A percentile compares a stretch with the other conserved stretches of the same genome.
Conservation (phyloP, 1,140 invertebrate species). For the Chelonus insularis region DNA sequence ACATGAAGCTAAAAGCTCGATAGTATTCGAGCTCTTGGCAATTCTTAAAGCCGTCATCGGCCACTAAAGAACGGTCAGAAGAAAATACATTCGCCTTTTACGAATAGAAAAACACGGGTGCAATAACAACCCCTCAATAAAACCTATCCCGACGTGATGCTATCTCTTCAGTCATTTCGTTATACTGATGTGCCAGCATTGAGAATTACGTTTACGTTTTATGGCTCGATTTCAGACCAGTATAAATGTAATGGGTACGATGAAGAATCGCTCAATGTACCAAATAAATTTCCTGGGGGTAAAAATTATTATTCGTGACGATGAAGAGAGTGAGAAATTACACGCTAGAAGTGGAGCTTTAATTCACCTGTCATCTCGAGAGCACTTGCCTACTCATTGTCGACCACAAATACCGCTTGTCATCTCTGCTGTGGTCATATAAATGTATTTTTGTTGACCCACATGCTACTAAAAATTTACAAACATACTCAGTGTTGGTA, state of each 20-base stretch:
- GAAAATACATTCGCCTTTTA: not conserved
- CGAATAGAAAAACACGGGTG: not conserved
- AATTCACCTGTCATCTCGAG: constrained; percentile 33
- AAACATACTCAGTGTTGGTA: too few relatives aligned
- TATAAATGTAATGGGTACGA: constrained; percentile 1
- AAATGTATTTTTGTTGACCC: too few relatives aligned
- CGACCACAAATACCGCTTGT: constrained; percentile 11
- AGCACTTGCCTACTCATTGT: constrained; percentile 26
- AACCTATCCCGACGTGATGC: constrained; percentile 2
- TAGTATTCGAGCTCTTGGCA: not conserved
- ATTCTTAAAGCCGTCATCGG: not conserved
- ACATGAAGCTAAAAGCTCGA: not conserved
- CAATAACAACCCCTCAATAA: constrained; percentile 2
- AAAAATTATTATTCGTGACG: constrained; percentile 2
- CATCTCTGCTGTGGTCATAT: not conserved
- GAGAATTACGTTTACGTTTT: constrained; percentile 3
- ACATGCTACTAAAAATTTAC: too few relatives aligned
- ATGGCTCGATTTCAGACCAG: too few relatives aligned
- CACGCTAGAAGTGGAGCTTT: not conserved
- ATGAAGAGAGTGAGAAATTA: constrained; percentile 1
- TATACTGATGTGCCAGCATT: not conserved
- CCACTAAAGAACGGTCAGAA: not conserved
- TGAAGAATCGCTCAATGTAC: constrained; percentile 1
- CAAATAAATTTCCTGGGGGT: not conserved
- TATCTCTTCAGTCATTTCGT: not conserved